A percentile compares a stretch with the other conserved stretches of the same genome.
phyloP scores from a whole-genome alignment of 2,888 invertebrate species.

The Strigamia transsilvanica region DNA sequence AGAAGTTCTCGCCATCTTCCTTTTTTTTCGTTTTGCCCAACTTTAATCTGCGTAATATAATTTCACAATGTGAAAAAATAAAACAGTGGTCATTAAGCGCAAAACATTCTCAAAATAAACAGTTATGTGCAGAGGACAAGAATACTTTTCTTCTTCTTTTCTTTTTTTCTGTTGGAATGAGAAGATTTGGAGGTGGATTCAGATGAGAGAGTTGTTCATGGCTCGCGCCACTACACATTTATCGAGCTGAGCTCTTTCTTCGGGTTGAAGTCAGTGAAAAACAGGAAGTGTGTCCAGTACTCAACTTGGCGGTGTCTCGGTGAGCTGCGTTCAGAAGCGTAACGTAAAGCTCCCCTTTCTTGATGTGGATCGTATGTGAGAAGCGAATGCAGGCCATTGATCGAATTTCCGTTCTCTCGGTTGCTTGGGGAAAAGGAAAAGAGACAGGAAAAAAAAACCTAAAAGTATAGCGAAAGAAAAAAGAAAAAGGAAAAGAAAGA shows the following conservation, averaged over 20 bases:
- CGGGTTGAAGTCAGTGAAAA: constrained; percentile 46
- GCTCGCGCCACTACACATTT: constrained; percentile 45
- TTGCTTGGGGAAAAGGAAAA: constrained; percentile 49
- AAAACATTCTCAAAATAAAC: not conserved
- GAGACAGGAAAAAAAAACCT: constrained; percentile 36
- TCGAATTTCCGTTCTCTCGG: constrained; percentile 51
- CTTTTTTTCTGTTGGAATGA: not conserved
- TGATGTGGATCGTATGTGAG: constrained; percentile 49
- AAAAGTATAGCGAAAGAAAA: constrained; percentile 23
- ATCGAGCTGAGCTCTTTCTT: constrained; percentile 45
- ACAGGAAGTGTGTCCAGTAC: constrained; percentile 48
- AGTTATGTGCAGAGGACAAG: not conserved
- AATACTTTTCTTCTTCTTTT: not conserved
- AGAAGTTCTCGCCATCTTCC: constrained; percentile 27
- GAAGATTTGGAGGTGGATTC: constrained; percentile 48
- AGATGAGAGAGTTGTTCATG: constrained; percentile 18
- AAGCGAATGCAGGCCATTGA: constrained; percentile 50
- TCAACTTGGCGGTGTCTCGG: constrained; percentile 45
- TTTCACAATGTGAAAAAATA: constrained; percentile 34
- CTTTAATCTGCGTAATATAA: constrained; percentile 33
- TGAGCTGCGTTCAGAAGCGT: constrained; percentile 49
- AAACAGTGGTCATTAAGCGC: constrained; percentile 30
- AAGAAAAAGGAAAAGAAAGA: constrained; percentile 14
- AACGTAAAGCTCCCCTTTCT: constrained; percentile 48
- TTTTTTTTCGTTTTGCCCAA: not conserved